phyloP scores from a whole-genome alignment of 2,113 vertebrate species.

The Vidua chalybeata region DNA sequence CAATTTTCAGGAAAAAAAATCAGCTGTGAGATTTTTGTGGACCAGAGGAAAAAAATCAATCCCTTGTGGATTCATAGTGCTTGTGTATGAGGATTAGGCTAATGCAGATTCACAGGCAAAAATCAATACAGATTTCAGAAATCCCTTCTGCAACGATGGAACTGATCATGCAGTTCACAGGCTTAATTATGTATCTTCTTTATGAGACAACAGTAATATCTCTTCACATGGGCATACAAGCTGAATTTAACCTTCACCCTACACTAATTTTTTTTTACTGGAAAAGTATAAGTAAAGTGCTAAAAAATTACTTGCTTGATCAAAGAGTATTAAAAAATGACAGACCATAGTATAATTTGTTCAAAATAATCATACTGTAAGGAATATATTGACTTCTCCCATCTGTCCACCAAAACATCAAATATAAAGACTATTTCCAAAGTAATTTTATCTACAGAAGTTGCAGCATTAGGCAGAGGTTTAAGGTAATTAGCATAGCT shows the following conservation, averaged over 20 bases:
- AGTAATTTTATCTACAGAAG: neutral
- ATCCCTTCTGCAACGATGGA: conserved; percentile 10
- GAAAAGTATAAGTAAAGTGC: neutral
- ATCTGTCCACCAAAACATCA: neutral
- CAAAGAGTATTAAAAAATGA: conserved; percentile 15
- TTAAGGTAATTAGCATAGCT: neutral
- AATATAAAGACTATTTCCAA: neutral
- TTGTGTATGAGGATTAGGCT: conserved; percentile 45
- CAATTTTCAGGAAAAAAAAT: neutral
- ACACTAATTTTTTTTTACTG: neutral
- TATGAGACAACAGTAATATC: conserved; percentile 28
- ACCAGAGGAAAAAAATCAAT: conserved; percentile 35
- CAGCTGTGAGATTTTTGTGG: neutral
- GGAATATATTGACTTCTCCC: neutral
- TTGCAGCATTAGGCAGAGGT: neutral
- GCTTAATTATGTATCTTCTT: conserved; percentile 47
- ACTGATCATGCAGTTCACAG: conserved; percentile 31
- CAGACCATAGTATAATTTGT: neutral
- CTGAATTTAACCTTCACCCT: conserved; percentile 43
- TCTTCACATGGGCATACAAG: neutral
- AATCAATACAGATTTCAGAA: conserved; percentile 42
- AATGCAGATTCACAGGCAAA: conserved; percentile 46
- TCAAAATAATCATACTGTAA: neutral
- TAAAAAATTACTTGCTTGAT: neutral
- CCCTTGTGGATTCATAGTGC: neutral